A percentile compares a stretch with the other conserved stretches of the same genome.
Evolutionary conservation across 1,140 invertebrate species (phyloP).

Genomic region (Nylanderia fulva): DNA sequence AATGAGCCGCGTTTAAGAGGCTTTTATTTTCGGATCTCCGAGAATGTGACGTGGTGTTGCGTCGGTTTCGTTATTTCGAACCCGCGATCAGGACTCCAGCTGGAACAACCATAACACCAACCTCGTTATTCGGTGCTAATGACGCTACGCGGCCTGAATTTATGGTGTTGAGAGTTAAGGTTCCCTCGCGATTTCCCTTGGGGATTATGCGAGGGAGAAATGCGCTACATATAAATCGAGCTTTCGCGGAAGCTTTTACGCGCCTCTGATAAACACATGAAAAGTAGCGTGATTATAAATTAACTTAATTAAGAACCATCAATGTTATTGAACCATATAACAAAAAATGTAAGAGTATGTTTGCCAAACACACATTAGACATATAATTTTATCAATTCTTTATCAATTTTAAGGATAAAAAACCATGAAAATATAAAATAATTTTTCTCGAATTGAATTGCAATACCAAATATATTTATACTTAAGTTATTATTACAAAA

Average conservation of each 20-base stretch:
- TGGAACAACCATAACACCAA: conserved; percentile 75
- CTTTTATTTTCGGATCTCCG: conserved; percentile 77
- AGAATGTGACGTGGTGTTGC: conserved; percentile 75
- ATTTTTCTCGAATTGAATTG: no score
- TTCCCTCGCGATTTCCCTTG: conserved; percentile 71
- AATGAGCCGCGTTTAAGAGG: conserved; percentile 51
- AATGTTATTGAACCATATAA: no score
- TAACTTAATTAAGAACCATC: background rate
- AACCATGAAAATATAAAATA: no score
- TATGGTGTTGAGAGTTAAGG: conserved; percentile 75
- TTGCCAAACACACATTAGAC: no score
- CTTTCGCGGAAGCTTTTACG: conserved; percentile 55
- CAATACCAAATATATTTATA: no score
- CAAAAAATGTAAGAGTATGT: no score
- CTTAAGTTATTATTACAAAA: no score
- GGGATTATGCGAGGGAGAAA: conserved; percentile 51
- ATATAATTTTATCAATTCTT: no score
- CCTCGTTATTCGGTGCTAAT: conserved; percentile 82
- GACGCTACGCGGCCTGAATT: conserved; percentile 77
- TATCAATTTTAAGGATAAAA: no score
- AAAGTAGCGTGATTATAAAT: background rate
- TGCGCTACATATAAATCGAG: conserved; percentile 58
- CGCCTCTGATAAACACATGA: background rate
- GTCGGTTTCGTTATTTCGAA: conserved; percentile 72
- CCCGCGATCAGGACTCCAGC: conserved; percentile 60